Conservation (phyloP, 2,113 vertebrate genomes). For the Ictalurus punctatus region DNA sequence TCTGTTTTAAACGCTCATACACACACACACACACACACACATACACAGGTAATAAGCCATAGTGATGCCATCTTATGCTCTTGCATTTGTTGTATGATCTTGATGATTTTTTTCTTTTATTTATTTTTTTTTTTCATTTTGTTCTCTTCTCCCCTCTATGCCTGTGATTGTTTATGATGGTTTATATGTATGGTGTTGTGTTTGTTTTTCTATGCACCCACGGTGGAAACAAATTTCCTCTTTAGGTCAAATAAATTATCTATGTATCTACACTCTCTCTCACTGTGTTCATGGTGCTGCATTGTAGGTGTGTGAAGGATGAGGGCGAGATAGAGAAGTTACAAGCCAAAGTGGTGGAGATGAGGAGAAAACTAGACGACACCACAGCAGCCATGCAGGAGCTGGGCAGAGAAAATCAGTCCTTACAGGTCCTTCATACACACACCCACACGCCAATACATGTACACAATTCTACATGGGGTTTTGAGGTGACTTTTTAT, state of each 20-base stretch:
- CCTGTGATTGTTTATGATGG: no score
- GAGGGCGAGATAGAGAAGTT: conserved; percentile 98
- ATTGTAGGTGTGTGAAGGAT: conserved; percentile 89
- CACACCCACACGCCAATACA: background rate
- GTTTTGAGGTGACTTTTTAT: background rate
- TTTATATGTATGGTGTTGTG: no score
- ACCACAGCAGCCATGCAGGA: conserved; percentile 97
- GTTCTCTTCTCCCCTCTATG: no score
- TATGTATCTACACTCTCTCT: background rate
- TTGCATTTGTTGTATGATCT: no score
- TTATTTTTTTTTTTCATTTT: no score
- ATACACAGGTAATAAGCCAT: background rate
- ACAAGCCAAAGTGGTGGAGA: conserved; percentile 88
- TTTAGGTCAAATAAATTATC: no score
- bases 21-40: background rate
- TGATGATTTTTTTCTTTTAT: no score
- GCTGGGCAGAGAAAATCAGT: conserved; percentile 95
- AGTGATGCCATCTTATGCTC: no score
- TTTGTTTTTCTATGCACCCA: no score
- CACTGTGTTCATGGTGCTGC: background rate
- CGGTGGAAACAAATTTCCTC: no score
- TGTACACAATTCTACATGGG: background rate
- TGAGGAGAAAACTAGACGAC: conserved; percentile 94
- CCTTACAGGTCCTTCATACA: conserved; percentile 81
- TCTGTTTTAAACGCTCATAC: background rate